Conservation (phyloP, 2,888 invertebrate species). For the Glaucopsyche alexis region DNA sequence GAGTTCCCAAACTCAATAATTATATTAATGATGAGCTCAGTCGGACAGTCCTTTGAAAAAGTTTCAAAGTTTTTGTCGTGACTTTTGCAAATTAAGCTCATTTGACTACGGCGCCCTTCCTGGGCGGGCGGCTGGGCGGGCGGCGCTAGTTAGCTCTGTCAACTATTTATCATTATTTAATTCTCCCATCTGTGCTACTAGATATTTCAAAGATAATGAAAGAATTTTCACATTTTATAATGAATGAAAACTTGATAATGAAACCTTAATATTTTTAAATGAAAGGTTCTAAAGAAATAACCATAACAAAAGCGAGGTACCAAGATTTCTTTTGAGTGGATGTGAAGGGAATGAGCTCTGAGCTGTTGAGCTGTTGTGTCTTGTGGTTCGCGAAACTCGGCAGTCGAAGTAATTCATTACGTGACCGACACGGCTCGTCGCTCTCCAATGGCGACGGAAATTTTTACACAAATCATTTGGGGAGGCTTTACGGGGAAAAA, state of each 20-base stretch:
- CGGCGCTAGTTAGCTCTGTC: conserved; percentile 30
- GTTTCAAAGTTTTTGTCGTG: conserved; percentile 55
- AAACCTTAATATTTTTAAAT: neutral
- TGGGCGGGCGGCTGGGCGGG: conserved; percentile 21
- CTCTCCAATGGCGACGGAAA: conserved; percentile 35
- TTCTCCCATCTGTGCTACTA: neutral
- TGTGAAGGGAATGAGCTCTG: neutral
- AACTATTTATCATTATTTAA: neutral
- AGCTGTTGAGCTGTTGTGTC: neutral
- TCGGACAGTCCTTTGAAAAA: conserved; percentile 48
- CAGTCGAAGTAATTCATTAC: no score
- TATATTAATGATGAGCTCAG: conserved; percentile 37
- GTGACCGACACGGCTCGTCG: no score
- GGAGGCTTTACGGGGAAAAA: neutral
- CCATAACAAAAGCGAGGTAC: neutral
- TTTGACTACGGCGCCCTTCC: conserved; percentile 48
- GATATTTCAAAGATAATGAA: conserved; percentile 1
- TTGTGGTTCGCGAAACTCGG: neutral
- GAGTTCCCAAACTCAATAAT: conserved; percentile 37
- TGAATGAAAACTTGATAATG: no score
- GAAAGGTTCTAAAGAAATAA: neutral
- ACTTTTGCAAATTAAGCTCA: conserved; percentile 71
- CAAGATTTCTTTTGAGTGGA: conserved; percentile 13
- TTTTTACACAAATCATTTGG: conserved; percentile 35
- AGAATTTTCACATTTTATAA: neutral